phyloP scores from a whole-genome alignment of 2,113 vertebrate species.

The Charina bottae region DNA sequence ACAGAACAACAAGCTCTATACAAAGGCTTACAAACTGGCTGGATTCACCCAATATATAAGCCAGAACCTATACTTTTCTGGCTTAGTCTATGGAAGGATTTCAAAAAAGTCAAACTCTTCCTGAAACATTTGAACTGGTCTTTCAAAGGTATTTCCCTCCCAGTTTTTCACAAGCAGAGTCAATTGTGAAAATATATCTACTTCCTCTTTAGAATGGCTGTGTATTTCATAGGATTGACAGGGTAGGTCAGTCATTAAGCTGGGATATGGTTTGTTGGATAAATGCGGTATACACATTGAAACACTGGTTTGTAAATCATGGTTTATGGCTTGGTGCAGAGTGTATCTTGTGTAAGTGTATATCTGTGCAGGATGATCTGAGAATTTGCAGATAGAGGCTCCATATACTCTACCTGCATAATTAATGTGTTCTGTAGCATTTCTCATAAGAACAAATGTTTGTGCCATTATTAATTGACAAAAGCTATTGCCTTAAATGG shows the following conservation, averaged over 20 bases:
- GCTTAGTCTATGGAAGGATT: neutral
- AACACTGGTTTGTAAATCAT: too few relatives aligned
- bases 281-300: too few relatives aligned
- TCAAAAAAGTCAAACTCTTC: neutral
- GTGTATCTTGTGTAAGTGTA: neutral
- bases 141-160: neutral
- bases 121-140: neutral
- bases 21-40: neutral
- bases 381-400: conserved; percentile 34
- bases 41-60: too few relatives aligned
- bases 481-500: neutral
- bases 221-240: too few relatives aligned
- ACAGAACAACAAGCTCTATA: neutral
- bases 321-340: too few relatives aligned
- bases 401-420: neutral
- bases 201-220: too few relatives aligned
- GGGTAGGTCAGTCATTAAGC: too few relatives aligned
- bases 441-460: conserved; percentile 25
- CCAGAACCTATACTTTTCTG: too few relatives aligned
- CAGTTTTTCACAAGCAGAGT: too few relatives aligned
- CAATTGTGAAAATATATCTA: too few relatives aligned
- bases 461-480: neutral
- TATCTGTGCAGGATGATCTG: neutral
- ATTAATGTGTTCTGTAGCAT: neutral
- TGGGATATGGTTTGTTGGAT: too few relatives aligned